These are phyloP conservation scores for Pseudochirops cupreus DNA, from an alignment of 2,797 vertebrate species.

Conservation along the genomic window DNA sequence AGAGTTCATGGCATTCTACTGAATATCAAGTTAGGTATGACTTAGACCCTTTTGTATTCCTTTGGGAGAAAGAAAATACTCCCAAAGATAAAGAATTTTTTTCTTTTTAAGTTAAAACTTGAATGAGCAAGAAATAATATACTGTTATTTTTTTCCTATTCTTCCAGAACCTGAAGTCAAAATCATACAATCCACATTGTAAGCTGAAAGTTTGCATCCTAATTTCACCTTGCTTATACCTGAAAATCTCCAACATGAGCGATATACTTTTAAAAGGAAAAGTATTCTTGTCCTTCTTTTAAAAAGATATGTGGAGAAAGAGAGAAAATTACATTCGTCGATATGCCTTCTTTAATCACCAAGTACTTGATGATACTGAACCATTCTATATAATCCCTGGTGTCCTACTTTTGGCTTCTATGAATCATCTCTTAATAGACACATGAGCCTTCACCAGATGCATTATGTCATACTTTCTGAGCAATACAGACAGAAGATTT, in stretches of 20 bases:
- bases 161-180: background rate
- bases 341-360: conserved; percentile 63
- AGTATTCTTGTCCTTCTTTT: conserved; percentile 52
- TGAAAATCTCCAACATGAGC: conserved; percentile 37
- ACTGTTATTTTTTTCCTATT: conserved; percentile 21
- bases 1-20: conserved; percentile 11
- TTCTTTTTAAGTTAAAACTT: conserved; percentile 24
- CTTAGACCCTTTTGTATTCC: conserved; percentile 47
- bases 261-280: background rate
- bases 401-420: conserved; percentile 69
- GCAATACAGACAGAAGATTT: conserved; percentile 55
- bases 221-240: conserved; percentile 46
- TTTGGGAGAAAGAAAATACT: background rate
- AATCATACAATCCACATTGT: conserved; percentile 4
- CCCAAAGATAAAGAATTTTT: background rate
- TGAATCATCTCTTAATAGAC: conserved; percentile 74
- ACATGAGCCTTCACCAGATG: conserved; percentile 70
- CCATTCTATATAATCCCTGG: conserved; percentile 56
- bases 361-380: conserved; percentile 56
- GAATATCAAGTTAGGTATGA: conserved; percentile 22
- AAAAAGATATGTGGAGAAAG: background rate
- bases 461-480: conserved; percentile 67
- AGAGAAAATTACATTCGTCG: conserved; percentile 28
- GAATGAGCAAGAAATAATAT: conserved; percentile 18
- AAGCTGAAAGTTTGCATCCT: conserved; percentile 14